Conservation (phyloP, 1,140 invertebrate species). For the Belonocnema kinseyi region DNA sequence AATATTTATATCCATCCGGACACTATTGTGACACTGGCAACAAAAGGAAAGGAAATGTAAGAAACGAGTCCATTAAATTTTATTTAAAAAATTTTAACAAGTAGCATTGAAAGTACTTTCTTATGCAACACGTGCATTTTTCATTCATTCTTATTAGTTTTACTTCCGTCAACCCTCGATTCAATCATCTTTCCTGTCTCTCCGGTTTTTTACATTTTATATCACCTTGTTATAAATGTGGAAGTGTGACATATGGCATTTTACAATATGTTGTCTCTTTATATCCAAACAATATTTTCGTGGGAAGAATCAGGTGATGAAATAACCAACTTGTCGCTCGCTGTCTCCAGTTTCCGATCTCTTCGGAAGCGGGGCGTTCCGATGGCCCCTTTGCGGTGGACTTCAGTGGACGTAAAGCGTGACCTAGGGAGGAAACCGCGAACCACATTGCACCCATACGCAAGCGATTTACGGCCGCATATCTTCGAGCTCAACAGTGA, state of each 20-base stretch:
- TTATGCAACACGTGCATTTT: not conserved
- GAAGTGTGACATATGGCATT: slow-evolving; percentile 46
- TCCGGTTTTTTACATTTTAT: slow-evolving; percentile 34
- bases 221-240: not conserved
- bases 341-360: slow-evolving; percentile 37
- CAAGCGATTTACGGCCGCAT: slow-evolving; percentile 66
- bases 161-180: slow-evolving; percentile 4
- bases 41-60: no score
- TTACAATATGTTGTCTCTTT: slow-evolving; percentile 31
- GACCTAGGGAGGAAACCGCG: slow-evolving; percentile 65
- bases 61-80: no score
- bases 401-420: slow-evolving; percentile 46
- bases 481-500: slow-evolving; percentile 42
- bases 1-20: no score
- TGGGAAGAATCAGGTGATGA: slow-evolving; percentile 47
- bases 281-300: slow-evolving; percentile 39
- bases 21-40: no score
- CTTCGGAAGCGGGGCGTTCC: slow-evolving; percentile 41
- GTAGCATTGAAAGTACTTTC: not conserved
- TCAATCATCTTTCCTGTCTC: not conserved
- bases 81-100: not conserved
- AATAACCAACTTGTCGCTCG: slow-evolving; percentile 27
- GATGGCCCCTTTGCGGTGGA: slow-evolving; percentile 47
- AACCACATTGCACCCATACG: slow-evolving; percentile 59
- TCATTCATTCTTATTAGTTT: not conserved